Percentiles rank a stretch among this genome's conserved stretches.
Evolutionary conservation across 2,888 invertebrate genomes (phyloP).

Genomic region (Hesperia comma): DNA sequence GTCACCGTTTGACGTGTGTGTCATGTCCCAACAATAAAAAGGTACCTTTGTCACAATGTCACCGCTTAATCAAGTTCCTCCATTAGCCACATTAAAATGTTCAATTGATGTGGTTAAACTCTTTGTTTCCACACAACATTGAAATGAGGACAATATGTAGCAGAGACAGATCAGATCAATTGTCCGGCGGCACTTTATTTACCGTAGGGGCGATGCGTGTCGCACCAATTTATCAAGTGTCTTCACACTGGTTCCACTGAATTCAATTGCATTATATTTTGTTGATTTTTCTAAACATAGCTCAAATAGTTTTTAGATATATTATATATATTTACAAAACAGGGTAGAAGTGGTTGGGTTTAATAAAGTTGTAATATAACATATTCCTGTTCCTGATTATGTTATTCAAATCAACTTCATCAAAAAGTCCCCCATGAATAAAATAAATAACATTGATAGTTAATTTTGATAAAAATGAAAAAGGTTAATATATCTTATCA

Average conservation of each 20-base stretch:
- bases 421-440: too few relatives aligned
- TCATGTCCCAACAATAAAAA: too few relatives aligned
- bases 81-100: conserved; percentile 1
- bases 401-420: too few relatives aligned
- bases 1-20: too few relatives aligned
- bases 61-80: background rate
- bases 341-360: too few relatives aligned
- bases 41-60: too few relatives aligned
- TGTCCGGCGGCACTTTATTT: conserved; percentile 23
- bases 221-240: background rate
- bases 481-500: background rate
- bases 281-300: too few relatives aligned
- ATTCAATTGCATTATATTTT: background rate
- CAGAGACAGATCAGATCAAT: conserved; percentile 30
- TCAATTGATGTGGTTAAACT: conserved; percentile 11
- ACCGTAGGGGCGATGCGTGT: conserved; percentile 12
- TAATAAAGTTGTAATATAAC: too few relatives aligned
- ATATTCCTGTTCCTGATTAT: too few relatives aligned
- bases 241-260: background rate
- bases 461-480: background rate
- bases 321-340: too few relatives aligned
- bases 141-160: conserved; percentile 33
- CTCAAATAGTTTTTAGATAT: too few relatives aligned
- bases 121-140: conserved; percentile 24
- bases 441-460: background rate